phyloP scores from a whole-genome alignment of 2,888 invertebrate species.

The Synanthedon myopaeformis region DNA sequence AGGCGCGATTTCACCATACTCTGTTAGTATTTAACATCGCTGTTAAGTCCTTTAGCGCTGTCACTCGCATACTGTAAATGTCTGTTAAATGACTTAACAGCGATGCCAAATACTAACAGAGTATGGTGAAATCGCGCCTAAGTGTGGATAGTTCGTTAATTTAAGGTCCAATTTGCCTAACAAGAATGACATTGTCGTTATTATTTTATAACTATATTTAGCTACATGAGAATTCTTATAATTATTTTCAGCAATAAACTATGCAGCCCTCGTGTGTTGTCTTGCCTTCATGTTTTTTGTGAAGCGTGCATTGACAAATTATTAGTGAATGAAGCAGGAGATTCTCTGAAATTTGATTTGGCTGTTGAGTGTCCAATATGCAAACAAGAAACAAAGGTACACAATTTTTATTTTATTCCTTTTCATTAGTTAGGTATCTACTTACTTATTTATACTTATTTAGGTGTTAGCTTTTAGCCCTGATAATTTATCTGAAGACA shows the following conservation, averaged over 20 bases:
- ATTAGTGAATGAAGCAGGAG: conserved; percentile 78
- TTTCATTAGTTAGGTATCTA: background rate
- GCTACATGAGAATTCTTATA: background rate
- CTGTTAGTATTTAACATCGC: too few species aligned
- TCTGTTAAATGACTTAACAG: too few species aligned
- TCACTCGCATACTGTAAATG: too few species aligned
- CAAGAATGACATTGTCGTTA: background rate
- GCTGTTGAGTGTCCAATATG: conserved; percentile 83
- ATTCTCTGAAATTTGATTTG: conserved; percentile 73
- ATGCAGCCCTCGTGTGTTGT: conserved; percentile 86
- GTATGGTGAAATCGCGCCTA: too few species aligned
- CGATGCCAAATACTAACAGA: too few species aligned
- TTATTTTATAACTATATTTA: background rate
- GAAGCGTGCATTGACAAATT: conserved; percentile 89
- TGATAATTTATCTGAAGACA: too few species aligned
- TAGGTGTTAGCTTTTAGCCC: too few species aligned
- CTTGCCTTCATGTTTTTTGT: conserved; percentile 96
- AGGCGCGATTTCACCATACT: too few species aligned
- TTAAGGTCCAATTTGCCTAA: background rate
- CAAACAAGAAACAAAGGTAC: conserved; percentile 85
- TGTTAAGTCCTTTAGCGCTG: too few species aligned
- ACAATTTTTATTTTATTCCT: background rate
- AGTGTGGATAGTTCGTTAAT: background rate
- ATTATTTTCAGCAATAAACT: conserved; percentile 74
- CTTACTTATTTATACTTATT: background rate